A percentile compares a stretch with the other conserved stretches of the same genome.
phyloP scores from a whole-genome alignment of 2,888 invertebrate species.

The Ypsolopha sequella region DNA sequence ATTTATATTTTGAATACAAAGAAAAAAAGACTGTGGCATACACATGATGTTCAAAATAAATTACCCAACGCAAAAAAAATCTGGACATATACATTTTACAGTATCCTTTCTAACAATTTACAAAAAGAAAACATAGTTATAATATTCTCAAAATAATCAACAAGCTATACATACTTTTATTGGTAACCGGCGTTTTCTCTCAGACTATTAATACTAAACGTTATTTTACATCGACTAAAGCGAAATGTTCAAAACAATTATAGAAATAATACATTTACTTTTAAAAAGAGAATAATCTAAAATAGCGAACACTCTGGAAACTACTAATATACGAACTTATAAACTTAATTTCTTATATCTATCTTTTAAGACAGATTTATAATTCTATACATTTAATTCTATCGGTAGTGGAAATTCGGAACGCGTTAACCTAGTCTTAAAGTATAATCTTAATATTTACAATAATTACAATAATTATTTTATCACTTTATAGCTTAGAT shows the following conservation, averaged over 20 bases:
- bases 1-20: too few species aligned
- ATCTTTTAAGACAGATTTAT: conserved; percentile 37
- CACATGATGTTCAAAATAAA: neutral
- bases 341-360: conserved; percentile 22
- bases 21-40: neutral
- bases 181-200: conserved; percentile 71
- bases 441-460: conserved; percentile 49
- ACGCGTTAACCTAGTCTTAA: conserved; percentile 24
- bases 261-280: conserved; percentile 32
- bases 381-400: conserved; percentile 27
- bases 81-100: neutral
- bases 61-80: neutral
- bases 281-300: conserved; percentile 23
- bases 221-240: conserved; percentile 57
- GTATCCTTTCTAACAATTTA: conserved; percentile 1
- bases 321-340: conserved; percentile 7
- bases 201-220: conserved; percentile 69
- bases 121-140: conserved; percentile 15
- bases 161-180: conserved; percentile 68
- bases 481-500: conserved; percentile 40
- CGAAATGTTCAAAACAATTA: conserved; percentile 58
- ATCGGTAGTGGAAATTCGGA: conserved; percentile 65
- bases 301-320: conserved; percentile 61
- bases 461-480: conserved; percentile 48
- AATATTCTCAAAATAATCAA: conserved; percentile 65